A percentile compares a stretch with the other conserved stretches of the same genome.
These are phyloP conservation scores for Calliopum simillimum DNA, from an alignment of 2,888 invertebrate species.

Conservation along the genomic window DNA sequence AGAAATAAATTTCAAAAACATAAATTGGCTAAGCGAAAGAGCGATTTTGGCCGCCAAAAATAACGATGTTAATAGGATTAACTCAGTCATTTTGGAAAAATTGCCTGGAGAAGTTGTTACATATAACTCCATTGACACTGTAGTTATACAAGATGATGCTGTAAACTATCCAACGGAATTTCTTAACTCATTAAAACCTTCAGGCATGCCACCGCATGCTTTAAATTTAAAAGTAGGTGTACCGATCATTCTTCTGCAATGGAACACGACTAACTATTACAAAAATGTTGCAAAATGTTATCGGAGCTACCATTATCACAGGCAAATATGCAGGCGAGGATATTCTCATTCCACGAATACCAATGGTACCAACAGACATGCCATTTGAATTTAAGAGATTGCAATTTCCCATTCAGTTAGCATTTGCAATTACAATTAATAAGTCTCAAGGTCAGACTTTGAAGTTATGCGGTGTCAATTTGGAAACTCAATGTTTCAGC, in stretches of 20 bases:
- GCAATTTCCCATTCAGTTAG: conserved; percentile 37
- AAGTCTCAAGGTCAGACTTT: conserved; percentile 41
- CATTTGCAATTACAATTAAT: conserved; percentile 38
- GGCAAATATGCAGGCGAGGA: conserved; percentile 39
- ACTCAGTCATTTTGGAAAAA: conserved; percentile 40
- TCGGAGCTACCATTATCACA: conserved; percentile 40
- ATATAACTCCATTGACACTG: conserved; percentile 42
- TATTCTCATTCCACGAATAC: conserved; percentile 35
- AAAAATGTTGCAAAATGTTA: conserved; percentile 38
- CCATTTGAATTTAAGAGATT: conserved; percentile 36
- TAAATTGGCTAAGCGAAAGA: conserved; percentile 43
- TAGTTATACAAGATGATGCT: conserved; percentile 38
- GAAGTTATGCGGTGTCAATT: conserved; percentile 23
- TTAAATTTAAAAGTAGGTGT: conserved; percentile 39
- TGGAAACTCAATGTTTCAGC: no score
- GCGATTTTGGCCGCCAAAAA: conserved; percentile 44
- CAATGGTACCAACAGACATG: conserved; percentile 35
- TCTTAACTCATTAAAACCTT: conserved; percentile 44
- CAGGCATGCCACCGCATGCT: conserved; percentile 44
- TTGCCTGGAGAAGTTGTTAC: conserved; percentile 32
- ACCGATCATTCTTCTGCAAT: conserved; percentile 40
- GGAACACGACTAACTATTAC: conserved; percentile 33
- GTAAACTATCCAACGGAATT: conserved; percentile 46
- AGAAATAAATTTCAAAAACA: conserved; percentile 37
- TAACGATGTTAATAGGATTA: conserved; percentile 34